Evolutionary conservation across 2,797 vertebrate genomes (phyloP), one percentile per base, ranked within the genome.

Genomic region (Pseudomugil gertrudae): DNA sequence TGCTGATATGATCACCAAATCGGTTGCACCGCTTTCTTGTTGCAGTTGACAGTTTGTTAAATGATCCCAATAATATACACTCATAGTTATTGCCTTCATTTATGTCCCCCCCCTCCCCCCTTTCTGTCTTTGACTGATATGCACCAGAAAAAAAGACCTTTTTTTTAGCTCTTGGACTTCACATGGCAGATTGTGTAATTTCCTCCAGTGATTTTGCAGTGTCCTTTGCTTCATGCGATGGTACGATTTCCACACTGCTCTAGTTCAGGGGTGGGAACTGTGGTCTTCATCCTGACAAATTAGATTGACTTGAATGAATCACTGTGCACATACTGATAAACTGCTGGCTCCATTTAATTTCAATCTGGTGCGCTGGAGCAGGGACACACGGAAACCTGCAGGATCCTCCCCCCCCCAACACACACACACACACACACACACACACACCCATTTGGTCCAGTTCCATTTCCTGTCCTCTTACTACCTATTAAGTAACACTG

Each of bases 141-240:
- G 26, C 36, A 35, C 63, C 23, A n/a, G 29, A 21, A 29, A 61
- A 8, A 27, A 47, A 36, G 6, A 68, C 10, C 58, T 6, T 0
- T 45, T 51, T 62, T 78, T 78, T 71, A 48, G 29, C 7, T 27
- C 8, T 13, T 11, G 24, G 11, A 11, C 27, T 36, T 74, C 53
- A 68, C 57, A 9, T 52, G 53, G n/a, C 24, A 17, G 14, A 19
- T 52, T 32, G 29, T 85, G 48, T 73, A 52, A 89, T 79, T 80
- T 88, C 80, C 81, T 81, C 32, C 29, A 13, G 51, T 69, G 66
- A 43, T 63, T 63, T 72, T 60, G 61, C 68, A 61, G 51, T 50
- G 13, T 55, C 26, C 11, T 79, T 86, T 84, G 59, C 76, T 70
- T 77, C 67, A 72, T 67, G 4, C 63, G 21, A 30, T 24, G 15